Evolutionary conservation across 2,888 invertebrate species (phyloP).

Genomic region (Drosophila atroscutellata): DNA sequence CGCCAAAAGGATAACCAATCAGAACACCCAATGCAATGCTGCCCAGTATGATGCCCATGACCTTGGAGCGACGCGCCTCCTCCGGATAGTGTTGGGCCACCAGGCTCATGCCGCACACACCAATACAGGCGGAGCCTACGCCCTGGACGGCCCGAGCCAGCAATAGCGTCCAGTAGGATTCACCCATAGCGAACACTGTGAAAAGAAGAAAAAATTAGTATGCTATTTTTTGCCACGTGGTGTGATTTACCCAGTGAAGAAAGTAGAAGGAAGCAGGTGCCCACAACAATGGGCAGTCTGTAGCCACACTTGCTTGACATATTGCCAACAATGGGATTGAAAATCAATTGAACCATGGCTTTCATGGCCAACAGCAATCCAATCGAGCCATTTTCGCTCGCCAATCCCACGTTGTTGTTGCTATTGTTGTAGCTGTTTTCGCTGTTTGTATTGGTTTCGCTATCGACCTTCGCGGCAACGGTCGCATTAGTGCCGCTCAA

Average conservation of each 20-base stretch:
- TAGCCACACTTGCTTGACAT: conserved; percentile 89
- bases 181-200: conserved; percentile 91
- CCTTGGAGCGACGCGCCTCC: conserved; percentile 86
- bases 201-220: conserved; percentile 32
- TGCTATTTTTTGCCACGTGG: conserved; percentile 1
- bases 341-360: conserved; percentile 91
- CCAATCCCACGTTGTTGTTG: conserved; percentile 84
- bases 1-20: conserved; percentile 92
- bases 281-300: conserved; percentile 88
- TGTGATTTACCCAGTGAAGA: conserved; percentile 88
- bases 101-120: conserved; percentile 92
- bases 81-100: conserved; percentile 87
- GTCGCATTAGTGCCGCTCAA: conserved; percentile 56
- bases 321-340: conserved; percentile 91
- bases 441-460: conserved; percentile 48
- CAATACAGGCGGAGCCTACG: conserved; percentile 91
- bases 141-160: conserved; percentile 92
- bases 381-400: conserved; percentile 88
- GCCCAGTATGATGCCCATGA: conserved; percentile 93
- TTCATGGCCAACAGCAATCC: conserved; percentile 91
- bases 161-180: conserved; percentile 89
- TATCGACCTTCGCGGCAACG: conserved; percentile 29
- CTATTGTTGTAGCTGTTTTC: conserved; percentile 11
- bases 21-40: conserved; percentile 93
- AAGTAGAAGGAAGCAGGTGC: conserved; percentile 88